A percentile compares a stretch with the other conserved stretches of the same genome.
Evolutionary conservation across 2,888 invertebrate genomes (phyloP).

Genomic region (Plemyria rubiginata): DNA sequence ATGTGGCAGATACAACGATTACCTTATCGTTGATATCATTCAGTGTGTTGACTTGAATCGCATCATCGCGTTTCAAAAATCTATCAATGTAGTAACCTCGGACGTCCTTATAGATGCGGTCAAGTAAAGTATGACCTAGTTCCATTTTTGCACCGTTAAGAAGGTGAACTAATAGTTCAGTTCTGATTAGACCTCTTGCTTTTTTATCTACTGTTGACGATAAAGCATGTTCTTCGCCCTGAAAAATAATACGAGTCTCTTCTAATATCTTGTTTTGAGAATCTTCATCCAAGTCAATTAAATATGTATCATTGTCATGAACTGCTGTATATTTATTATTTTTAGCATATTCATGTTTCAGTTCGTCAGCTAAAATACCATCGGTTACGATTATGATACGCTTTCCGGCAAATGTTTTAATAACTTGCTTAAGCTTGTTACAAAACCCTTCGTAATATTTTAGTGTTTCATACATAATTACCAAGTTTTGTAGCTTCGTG

Average conservation of each 20-base stretch:
- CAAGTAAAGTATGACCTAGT: slow-evolving; percentile 46
- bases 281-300: slow-evolving; percentile 41
- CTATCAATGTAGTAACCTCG: slow-evolving; percentile 48
- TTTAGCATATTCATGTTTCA: slow-evolving; percentile 21
- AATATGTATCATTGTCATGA: slow-evolving; percentile 42
- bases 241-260: slow-evolving; percentile 44
- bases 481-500: slow-evolving; percentile 42
- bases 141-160: slow-evolving; percentile 47
- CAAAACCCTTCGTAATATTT: slow-evolving; percentile 39
- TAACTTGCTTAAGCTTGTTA: slow-evolving; percentile 46
- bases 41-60: slow-evolving; percentile 44
- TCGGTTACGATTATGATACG: slow-evolving; percentile 47
- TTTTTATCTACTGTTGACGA: slow-evolving; percentile 42
- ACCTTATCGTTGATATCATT: slow-evolving; percentile 46
- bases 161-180: slow-evolving; percentile 44
- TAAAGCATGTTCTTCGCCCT: slow-evolving; percentile 46
- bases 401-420: slow-evolving; percentile 38
- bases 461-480: slow-evolving; percentile 49
- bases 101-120: slow-evolving; percentile 46
- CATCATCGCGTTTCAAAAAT: slow-evolving; percentile 38
- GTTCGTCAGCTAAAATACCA: slow-evolving; percentile 34
- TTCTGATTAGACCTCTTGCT: slow-evolving; percentile 43
- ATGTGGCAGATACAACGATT: slow-evolving; percentile 47
- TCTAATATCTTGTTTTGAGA: slow-evolving; percentile 45
- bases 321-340: slow-evolving; percentile 28